These are phyloP conservation scores for Chrysogorgia sp. DNA, from an alignment of 92 coral and sea anemone genomes.

Conservation along the genomic window DNA sequence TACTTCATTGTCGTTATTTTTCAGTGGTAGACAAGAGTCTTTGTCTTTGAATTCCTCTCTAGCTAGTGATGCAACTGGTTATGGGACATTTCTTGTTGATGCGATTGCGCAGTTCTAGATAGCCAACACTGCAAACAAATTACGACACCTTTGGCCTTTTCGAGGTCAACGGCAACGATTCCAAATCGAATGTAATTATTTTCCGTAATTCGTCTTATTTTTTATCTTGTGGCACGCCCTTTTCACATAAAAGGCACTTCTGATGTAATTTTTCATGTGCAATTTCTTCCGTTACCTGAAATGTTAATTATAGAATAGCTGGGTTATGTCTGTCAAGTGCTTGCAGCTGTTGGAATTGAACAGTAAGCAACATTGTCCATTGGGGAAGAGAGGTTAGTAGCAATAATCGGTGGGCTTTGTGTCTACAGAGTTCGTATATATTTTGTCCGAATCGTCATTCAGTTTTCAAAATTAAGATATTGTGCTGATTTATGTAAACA, in stretches of 20 bases:
- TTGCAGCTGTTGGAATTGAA: too few relatives aligned
- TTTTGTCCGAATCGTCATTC: too few relatives aligned
- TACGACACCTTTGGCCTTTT: background rate
- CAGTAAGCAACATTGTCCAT: too few relatives aligned
- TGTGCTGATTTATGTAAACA: too few relatives aligned
- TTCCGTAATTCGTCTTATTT: constrained; percentile 1
- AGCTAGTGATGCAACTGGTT: background rate
- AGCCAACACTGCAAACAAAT: constrained; percentile 13
- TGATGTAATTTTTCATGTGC: background rate
- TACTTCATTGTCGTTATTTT: background rate
- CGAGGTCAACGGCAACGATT: constrained; percentile 1
- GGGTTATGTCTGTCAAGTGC: too few relatives aligned
- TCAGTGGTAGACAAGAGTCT: constrained; percentile 12
- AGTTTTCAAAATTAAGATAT: too few relatives aligned
- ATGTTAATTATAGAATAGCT: too few relatives aligned
- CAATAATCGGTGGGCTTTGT: too few relatives aligned
- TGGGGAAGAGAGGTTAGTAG: too few relatives aligned
- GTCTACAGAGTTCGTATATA: too few relatives aligned
- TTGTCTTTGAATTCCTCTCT: background rate
- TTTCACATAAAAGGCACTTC: constrained; percentile 5
- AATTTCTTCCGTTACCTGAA: background rate
- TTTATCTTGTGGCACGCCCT: background rate
- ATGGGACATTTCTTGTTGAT: background rate
- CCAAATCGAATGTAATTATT: constrained; percentile 9
- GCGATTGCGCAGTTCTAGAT: constrained; percentile 7